A percentile compares a stretch with the other conserved stretches of the same genome.
phyloP scores from a whole-genome alignment of 1,140 invertebrate genomes.

The Drosophila virilis region DNA sequence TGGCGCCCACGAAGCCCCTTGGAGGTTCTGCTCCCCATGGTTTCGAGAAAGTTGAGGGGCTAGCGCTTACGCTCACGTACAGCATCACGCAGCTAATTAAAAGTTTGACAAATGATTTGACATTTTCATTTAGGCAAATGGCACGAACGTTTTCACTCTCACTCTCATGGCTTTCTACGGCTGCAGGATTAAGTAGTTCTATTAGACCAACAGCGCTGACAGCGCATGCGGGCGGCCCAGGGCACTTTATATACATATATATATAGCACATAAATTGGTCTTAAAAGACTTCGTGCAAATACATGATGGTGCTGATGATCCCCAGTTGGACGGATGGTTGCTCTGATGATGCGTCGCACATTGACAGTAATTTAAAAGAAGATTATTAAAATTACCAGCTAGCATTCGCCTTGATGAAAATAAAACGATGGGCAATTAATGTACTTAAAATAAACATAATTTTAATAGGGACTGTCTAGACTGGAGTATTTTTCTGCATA shows the following conservation, averaged over 20 bases:
- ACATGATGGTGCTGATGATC: constrained; percentile 46
- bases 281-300: constrained; percentile 32
- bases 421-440: constrained; percentile 36
- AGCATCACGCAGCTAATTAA: constrained; percentile 64
- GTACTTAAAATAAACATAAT: constrained; percentile 3
- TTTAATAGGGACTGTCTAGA: neutral
- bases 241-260: neutral
- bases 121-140: constrained; percentile 73
- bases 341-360: constrained; percentile 57
- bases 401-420: constrained; percentile 28
- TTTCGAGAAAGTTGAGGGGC: neutral
- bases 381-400: constrained; percentile 25
- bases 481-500: neutral
- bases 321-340: constrained; percentile 3
- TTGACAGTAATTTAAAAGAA: constrained; percentile 61
- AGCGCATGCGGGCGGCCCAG: constrained; percentile 73
- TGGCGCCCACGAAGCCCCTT: constrained; percentile 19
- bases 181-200: constrained; percentile 29
- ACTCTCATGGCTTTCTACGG: constrained; percentile 29
- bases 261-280: constrained; percentile 24
- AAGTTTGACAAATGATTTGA: constrained; percentile 77
- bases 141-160: constrained; percentile 47
- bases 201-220: constrained; percentile 50
- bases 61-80: constrained; percentile 21
- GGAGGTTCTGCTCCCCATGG: constrained; percentile 5